Conservation (phyloP, 2,797 vertebrate species). For the Merluccius polli region DNA sequence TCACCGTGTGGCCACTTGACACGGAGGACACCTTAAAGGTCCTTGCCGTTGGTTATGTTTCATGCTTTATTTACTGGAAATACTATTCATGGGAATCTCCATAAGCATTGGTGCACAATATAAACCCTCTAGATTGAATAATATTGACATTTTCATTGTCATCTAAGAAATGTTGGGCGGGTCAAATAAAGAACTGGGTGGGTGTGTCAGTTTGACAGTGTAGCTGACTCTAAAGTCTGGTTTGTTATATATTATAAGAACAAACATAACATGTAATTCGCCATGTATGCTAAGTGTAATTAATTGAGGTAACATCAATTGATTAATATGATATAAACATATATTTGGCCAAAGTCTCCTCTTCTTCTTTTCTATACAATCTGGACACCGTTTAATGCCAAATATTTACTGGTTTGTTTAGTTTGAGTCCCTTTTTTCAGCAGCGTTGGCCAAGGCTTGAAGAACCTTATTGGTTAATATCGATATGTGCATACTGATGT, state of each 20-base stretch:
- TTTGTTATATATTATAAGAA: not conserved
- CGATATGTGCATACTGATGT: not conserved
- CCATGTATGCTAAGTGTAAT: too few relatives aligned
- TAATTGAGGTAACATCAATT: too few relatives aligned
- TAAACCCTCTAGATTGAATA: not conserved
- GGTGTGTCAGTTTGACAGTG: too few relatives aligned
- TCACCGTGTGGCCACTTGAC: not conserved
- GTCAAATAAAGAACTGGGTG: too few relatives aligned
- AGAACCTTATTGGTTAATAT: not conserved
- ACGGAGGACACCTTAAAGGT: not conserved
- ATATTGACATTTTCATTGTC: too few relatives aligned
- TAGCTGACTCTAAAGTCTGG: not conserved
- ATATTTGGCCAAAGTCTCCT: too few relatives aligned
- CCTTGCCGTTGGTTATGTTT: not conserved
- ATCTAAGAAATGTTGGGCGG: not conserved
- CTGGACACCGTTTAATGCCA: too few relatives aligned
- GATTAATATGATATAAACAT: too few relatives aligned
- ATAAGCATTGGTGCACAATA: not conserved
- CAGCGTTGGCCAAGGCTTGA: not conserved
- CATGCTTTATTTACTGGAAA: not conserved
- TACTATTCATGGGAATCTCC: not conserved
- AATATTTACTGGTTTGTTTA: too few relatives aligned
- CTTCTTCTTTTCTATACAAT: too few relatives aligned
- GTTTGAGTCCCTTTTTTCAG: too few relatives aligned
- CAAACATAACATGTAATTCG: too few relatives aligned